Base-by-base conservation (phyloP, 1,140 invertebrate genomes). In the Ceratoteleas bidentatus region DNA sequence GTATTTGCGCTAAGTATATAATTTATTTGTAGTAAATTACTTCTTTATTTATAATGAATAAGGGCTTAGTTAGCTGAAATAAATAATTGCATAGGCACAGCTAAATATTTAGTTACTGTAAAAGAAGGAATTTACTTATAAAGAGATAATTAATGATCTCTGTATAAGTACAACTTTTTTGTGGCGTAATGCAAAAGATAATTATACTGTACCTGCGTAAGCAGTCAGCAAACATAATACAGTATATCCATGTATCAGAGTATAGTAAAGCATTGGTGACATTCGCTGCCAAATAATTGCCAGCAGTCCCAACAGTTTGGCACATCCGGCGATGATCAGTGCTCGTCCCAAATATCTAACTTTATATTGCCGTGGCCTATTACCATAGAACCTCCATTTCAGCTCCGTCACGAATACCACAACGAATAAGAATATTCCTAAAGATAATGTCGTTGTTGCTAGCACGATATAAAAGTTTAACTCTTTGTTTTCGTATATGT, bases 191-290 rank as follows among this genome's bases (percentile, higher is more conserved):
- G 10, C 53, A 16, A 38, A 50, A 6, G 2, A 6, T 47, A 6
- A 47, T 47, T 47, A 11, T 47, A 0, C 32, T 43, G 10, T 86
- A 91, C 91, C 91, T 79, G 90, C 88, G 74, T 91, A 92, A n/a
- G 89, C 86, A 5, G 90, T 91, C 5, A 91, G 61, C 0, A 91
- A 83, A 54, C 87, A 91, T 5, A 91, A 80, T 34, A 88, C 64
- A 5, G 90, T 90, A 50, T 91, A 92, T 38, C 89, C 88, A 61
- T 90, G 86, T 56, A 92, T 90, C 6, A 92, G 81, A 47, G 87
- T 54, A 47, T 90, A 86, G 75, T 91, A 87, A 6, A 86, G 82
- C 54, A 87, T 85, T 0, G 85, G 84, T 4, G 85, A 85, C 40
- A 89, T 85, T 14, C 88, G 84, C 33, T 88, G 83, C 91, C 91